Conservation (phyloP, 2,888 invertebrate species). For the Brenthis hecate region DNA sequence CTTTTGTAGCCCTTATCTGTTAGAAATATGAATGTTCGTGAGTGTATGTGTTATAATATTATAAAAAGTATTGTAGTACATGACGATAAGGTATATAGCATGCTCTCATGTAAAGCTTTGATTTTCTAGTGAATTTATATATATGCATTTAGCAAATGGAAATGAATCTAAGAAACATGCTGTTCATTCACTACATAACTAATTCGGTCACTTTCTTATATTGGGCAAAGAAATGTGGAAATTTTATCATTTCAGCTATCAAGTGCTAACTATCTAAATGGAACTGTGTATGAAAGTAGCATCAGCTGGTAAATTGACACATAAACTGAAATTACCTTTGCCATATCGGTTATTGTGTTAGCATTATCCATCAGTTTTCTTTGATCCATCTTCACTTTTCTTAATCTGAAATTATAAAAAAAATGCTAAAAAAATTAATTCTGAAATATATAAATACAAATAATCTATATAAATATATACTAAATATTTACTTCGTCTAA, state of each 20-base stretch:
- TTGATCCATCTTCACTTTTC: slow-evolving; percentile 99
- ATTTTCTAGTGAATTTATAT: slow-evolving; percentile 36
- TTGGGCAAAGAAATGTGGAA: background rate
- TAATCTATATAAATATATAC: too few species aligned
- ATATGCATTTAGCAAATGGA: slow-evolving; percentile 48
- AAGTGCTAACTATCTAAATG: slow-evolving; percentile 64
- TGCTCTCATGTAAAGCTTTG: slow-evolving; percentile 30
- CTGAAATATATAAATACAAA: too few species aligned
- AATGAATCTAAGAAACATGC: slow-evolving; percentile 37
- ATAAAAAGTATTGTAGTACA: slow-evolving; percentile 3
- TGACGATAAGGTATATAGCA: slow-evolving; percentile 4
- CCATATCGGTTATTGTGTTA: slow-evolving; percentile 99
- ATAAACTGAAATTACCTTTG: slow-evolving; percentile 89
- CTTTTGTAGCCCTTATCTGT: slow-evolving; percentile 28
- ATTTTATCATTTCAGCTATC: background rate
- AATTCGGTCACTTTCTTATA: background rate
- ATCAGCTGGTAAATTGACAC: slow-evolving; percentile 44
- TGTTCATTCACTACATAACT: slow-evolving; percentile 15
- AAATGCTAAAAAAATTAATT: too few species aligned
- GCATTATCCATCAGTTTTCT: slow-evolving; percentile 99
- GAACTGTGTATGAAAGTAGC: slow-evolving; percentile 73
- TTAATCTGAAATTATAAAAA: slow-evolving; percentile 85
- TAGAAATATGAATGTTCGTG: background rate
- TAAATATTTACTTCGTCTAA: too few species aligned
- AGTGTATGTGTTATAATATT: slow-evolving; percentile 12